Evolutionary conservation across 1,140 invertebrate species (phyloP).

Genomic region (Manduca sexta): DNA sequence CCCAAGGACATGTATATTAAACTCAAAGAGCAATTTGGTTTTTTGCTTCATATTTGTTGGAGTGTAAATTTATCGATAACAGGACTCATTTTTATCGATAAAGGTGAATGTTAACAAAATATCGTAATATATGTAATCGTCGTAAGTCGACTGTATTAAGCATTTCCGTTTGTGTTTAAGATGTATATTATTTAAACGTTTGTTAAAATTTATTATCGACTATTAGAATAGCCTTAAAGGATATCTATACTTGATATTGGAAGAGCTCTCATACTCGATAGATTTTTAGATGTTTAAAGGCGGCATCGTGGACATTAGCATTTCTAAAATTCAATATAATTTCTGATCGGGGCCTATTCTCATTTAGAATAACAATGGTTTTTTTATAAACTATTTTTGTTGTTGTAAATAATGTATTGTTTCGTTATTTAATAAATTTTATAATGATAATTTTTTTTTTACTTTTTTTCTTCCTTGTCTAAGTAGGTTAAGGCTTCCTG

Average conservation of each 20-base stretch:
- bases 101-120: background rate
- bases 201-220: no score
- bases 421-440: constrained; percentile 58
- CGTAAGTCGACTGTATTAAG: background rate
- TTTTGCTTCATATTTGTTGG: no score
- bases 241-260: no score
- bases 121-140: background rate
- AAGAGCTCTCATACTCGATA: no score
- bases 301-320: no score
- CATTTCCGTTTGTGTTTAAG: no score
- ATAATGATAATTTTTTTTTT: constrained; percentile 48
- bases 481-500: background rate
- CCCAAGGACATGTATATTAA: no score
- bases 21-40: no score
- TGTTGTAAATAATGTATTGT: constrained; percentile 60
- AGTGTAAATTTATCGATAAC: no score
- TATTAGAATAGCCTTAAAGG: no score
- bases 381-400: constrained; percentile 38
- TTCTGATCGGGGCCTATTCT: constrained; percentile 23
- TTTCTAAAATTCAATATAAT: background rate
- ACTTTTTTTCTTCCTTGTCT: constrained; percentile 19
- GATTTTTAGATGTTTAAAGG: no score
- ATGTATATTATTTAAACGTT: no score
- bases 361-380: constrained; percentile 21
- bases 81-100: background rate